Conservation (phyloP, 1,140 invertebrate species). For the Drosophila saltans region DNA sequence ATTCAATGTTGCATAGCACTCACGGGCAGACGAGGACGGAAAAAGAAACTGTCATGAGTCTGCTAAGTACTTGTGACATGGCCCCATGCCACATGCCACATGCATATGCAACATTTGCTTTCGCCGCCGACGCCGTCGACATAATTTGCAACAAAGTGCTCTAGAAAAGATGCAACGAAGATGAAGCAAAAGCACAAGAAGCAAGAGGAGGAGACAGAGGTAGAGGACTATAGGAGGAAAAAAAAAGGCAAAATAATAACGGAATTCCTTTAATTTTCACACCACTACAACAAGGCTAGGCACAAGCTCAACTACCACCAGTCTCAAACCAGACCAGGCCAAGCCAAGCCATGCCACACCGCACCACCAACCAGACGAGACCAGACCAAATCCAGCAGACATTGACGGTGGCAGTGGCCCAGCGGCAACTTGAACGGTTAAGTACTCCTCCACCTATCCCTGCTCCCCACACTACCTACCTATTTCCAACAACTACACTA, state of each 20-base stretch:
- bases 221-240: not conserved
- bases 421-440: constrained; percentile 78
- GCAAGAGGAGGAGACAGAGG: not conserved
- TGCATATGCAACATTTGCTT: constrained; percentile 79
- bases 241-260: constrained; percentile 78
- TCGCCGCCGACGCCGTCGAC: constrained; percentile 61
- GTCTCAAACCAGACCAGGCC: not conserved
- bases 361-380: not conserved
- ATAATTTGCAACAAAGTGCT: constrained; percentile 79
- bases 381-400: constrained; percentile 46
- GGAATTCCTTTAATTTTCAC: constrained; percentile 81
- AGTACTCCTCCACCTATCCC: constrained; percentile 47
- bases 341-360: not conserved
- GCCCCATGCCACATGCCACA: constrained; percentile 63
- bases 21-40: constrained; percentile 8
- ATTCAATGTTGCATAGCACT: constrained; percentile 35
- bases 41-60: constrained; percentile 65
- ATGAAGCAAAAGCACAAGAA: constrained; percentile 14
- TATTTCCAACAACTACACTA: constrained; percentile 49
- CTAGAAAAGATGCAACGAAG: constrained; percentile 48
- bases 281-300: constrained; percentile 54
- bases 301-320: constrained; percentile 29
- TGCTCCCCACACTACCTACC: not conserved
- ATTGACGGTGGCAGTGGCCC: constrained; percentile 70
- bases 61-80: constrained; percentile 79